These are phyloP conservation scores for Hedya salicella DNA, from an alignment of 2,888 invertebrate genomes.

Conservation along the genomic window DNA sequence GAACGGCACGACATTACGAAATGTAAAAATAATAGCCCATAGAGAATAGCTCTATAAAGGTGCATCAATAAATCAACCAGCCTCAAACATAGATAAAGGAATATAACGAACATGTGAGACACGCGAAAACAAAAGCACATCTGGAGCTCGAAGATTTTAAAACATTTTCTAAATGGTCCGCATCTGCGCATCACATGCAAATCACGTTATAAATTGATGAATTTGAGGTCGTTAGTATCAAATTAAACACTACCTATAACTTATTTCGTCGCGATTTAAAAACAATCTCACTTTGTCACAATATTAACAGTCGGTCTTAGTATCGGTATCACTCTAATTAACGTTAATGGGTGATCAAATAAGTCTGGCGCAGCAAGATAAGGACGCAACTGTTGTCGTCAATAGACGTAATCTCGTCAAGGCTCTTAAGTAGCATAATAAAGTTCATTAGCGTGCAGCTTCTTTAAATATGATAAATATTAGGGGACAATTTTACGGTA, in stretches of 20 bases:
- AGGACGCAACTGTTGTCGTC: not conserved
- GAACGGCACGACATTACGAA: conserved; percentile 35
- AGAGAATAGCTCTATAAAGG: conserved; percentile 32
- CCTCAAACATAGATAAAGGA: not conserved
- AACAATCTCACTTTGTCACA: not conserved
- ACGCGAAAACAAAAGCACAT: conserved; percentile 19
- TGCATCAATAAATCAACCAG: conserved; percentile 25
- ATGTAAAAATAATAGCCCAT: conserved; percentile 34
- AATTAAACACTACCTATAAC: not conserved
- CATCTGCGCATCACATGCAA: conserved; percentile 1
- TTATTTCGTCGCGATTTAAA: not conserved
- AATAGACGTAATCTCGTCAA: conserved; percentile 6
- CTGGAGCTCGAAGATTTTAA: conserved; percentile 18
- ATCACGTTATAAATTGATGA: not conserved
- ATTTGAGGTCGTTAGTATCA: not conserved
- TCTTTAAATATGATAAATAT: not conserved
- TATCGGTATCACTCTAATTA: conserved; percentile 12
- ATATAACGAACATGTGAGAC: conserved; percentile 10
- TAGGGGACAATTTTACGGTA: too few relatives aligned
- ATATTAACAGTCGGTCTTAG: conserved; percentile 6
- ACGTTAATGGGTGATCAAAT: conserved; percentile 11
- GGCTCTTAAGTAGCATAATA: conserved; percentile 5
- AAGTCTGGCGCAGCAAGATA: conserved; percentile 11
- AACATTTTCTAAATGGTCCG: not conserved
- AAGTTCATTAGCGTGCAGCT: conserved; percentile 12